Conservation (phyloP, 2,888 invertebrate species). For the Conistra vaccinii region DNA sequence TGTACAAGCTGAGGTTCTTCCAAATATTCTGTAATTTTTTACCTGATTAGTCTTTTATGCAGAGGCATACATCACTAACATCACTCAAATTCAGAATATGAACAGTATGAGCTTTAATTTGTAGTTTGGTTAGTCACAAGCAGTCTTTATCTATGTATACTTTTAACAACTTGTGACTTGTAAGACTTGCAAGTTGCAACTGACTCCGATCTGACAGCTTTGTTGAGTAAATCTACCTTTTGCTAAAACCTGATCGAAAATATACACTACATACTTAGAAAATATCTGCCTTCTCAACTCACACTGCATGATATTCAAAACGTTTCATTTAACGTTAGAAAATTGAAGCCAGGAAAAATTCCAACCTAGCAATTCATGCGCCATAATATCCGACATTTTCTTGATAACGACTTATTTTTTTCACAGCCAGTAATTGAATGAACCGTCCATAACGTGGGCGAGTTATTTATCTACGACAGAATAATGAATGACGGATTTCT, state of each 20-base stretch:
- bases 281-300: background rate
- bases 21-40: background rate
- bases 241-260: background rate
- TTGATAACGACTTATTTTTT: conserved; percentile 52
- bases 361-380: conserved; percentile 16
- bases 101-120: background rate
- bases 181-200: background rate
- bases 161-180: background rate
- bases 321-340: conserved; percentile 26
- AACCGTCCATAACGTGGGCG: conserved; percentile 42
- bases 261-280: background rate
- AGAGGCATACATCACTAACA: background rate
- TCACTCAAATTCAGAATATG: background rate
- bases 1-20: background rate
- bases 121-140: background rate
- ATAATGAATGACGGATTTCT: conserved; percentile 62
- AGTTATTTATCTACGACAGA: conserved; percentile 61
- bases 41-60: background rate
- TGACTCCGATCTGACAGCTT: background rate
- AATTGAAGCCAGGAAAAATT: conserved; percentile 21
- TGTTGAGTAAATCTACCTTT: background rate
- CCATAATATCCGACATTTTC: conserved; percentile 40
- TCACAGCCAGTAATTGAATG: conserved; percentile 52
- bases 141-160: background rate
- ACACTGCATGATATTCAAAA: conserved; percentile 31